Evolutionary conservation across 1,140 invertebrate genomes (phyloP), one percentile per base, ranked within the genome.

Genomic region (Calephelis virginiensis): DNA sequence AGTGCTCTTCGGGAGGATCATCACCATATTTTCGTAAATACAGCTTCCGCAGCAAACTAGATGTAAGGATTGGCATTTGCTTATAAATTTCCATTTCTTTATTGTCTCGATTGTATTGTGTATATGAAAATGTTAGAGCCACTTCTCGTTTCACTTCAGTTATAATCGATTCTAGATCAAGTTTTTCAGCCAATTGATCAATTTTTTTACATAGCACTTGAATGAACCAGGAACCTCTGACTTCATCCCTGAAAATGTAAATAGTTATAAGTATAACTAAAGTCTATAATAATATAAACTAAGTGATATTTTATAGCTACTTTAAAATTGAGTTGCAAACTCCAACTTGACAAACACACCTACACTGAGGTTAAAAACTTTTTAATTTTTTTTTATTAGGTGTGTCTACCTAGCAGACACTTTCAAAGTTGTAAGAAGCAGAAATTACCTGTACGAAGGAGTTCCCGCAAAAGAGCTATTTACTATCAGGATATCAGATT

Each of bases 401-500:
- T 1, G 1, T 1, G 17, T 17, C 17, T 17, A 17, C 17, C 17
- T 17, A 17, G 17, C 17, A 17, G 17, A 17, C 17, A 17, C 17
- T 17, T 17, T 17, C 17, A 17, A 17, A 17, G 17, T 10, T 48
- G 50, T 50, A 38, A 14, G 13, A 11, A 60, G 38, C 12, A 17
- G 7, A 59, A 59, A 60, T 60, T 72, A 86, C 85, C 83, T 83
- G 50, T 75, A 69, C 40, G 84, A 78, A 7, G 82, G 72, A 59
- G 79, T 79, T 13, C 84, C 86, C 10, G 75, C 64, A 13, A 82
- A 89, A 8, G 83, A 85, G 43, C 86, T 89, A 63, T 89, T 83
- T 0, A 89, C 61, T 40, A 89, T 66, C n/a, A 86, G 67, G 75
- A 86, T 83, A 53, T 89, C 86, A 1, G 86, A 74, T 64, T 83